Conservation (phyloP, 2,888 invertebrate species). For the Clitarchus hookeri region DNA sequence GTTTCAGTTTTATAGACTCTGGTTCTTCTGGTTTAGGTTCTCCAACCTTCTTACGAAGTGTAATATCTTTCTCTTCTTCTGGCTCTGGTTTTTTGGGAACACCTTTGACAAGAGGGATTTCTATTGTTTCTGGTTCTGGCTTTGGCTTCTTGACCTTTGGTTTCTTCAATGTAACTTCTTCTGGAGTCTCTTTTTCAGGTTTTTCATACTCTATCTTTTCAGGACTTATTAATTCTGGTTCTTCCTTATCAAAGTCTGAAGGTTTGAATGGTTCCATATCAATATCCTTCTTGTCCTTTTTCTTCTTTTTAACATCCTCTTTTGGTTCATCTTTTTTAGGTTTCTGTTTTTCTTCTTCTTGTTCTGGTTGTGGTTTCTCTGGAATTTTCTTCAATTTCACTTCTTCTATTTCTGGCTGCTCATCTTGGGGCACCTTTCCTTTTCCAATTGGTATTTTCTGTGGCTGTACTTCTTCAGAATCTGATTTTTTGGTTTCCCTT, state of each 20-base stretch:
- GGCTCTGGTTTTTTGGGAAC: constrained; percentile 49
- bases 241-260: constrained; percentile 37
- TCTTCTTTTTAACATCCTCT: constrained; percentile 46
- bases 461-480: constrained; percentile 54
- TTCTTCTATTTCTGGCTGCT: constrained; percentile 51
- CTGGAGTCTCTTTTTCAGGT: constrained; percentile 47
- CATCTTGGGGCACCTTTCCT: constrained; percentile 52
- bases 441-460: constrained; percentile 51
- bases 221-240: constrained; percentile 34
- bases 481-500: constrained; percentile 53
- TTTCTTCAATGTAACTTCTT: constrained; percentile 43
- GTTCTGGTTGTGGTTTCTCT: constrained; percentile 47
- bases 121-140: constrained; percentile 47
- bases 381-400: constrained; percentile 61
- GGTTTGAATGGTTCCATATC: constrained; percentile 42
- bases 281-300: constrained; percentile 32
- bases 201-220: constrained; percentile 48
- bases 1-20: constrained; percentile 47
- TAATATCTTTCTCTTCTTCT: constrained; percentile 46
- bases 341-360: constrained; percentile 44
- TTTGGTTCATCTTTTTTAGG: constrained; percentile 47
- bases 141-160: constrained; percentile 46
- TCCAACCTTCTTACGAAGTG: constrained; percentile 50
- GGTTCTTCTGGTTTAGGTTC: constrained; percentile 50
- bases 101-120: constrained; percentile 45